These are phyloP conservation scores for Lepisosteus oculatus DNA, from an alignment of 2,113 vertebrate species.

Conservation along the genomic window DNA sequence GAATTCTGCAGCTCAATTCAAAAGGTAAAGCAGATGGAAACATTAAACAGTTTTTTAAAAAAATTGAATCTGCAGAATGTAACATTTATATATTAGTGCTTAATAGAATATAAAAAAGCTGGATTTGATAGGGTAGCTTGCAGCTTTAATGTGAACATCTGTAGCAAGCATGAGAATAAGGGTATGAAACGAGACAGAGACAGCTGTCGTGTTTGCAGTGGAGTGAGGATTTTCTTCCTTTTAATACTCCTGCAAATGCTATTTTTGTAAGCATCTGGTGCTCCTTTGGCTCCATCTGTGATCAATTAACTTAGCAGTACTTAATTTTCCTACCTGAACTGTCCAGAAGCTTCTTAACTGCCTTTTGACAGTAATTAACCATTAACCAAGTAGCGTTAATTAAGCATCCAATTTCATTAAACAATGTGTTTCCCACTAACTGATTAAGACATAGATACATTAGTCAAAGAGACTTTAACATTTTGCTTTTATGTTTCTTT, in stretches of 20 bases:
- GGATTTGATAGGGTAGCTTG: no score
- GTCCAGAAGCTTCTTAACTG: conserved; percentile 2
- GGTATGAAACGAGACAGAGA: neutral
- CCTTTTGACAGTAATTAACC: conserved; percentile 5
- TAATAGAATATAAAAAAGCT: no score
- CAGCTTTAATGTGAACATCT: conserved; percentile 5
- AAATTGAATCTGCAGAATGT: no score
- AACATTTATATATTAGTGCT: no score
- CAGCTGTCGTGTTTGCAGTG: conserved; percentile 1
- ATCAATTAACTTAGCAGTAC: conserved; percentile 12
- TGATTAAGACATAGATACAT: neutral
- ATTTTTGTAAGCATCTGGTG: conserved; percentile 15
- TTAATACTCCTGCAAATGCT: conserved; percentile 5
- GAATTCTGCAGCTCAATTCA: no score
- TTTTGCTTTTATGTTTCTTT: neutral
- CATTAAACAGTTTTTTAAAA: no score
- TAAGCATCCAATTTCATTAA: conserved; percentile 1
- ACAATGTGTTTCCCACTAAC: neutral
- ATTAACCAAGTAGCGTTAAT: conserved; percentile 7
- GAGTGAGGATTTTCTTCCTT: neutral
- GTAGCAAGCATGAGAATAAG: neutral
- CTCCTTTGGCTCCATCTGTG: conserved; percentile 5
- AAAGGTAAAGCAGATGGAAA: no score
- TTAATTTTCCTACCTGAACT: conserved; percentile 7
- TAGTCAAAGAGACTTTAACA: neutral